Percentiles rank a stretch among this genome's conserved stretches.
Evolutionary conservation across 1,140 invertebrate species (phyloP).

Genomic region (Calycopis cecrops): DNA sequence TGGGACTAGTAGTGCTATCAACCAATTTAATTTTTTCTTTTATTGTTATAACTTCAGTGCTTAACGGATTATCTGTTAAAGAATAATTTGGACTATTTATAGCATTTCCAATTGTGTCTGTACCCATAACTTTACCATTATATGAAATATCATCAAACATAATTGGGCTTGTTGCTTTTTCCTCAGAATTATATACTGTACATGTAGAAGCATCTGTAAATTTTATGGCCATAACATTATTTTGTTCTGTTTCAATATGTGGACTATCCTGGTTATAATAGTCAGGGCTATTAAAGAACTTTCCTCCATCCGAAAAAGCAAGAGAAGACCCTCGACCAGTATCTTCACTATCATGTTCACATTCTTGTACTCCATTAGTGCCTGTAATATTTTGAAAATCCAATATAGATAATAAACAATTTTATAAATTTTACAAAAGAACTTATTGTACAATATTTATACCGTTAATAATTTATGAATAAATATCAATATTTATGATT

Average conservation of each 20-base stretch:
- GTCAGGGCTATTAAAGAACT: slow-evolving; percentile 50
- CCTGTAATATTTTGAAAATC: neutral
- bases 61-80: slow-evolving; percentile 27
- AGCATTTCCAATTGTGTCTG: slow-evolving; percentile 6
- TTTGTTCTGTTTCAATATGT: slow-evolving; percentile 16
- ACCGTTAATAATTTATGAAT: neutral
- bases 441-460: neutral
- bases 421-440: neutral
- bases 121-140: slow-evolving; percentile 11
- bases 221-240: slow-evolving; percentile 22
- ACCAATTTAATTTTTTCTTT: slow-evolving; percentile 29
- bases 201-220: slow-evolving; percentile 34
- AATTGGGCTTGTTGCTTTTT: slow-evolving; percentile 32
- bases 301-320: slow-evolving; percentile 53
- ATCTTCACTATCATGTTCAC: slow-evolving; percentile 49
- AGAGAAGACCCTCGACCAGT: slow-evolving; percentile 55
- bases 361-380: slow-evolving; percentile 3
- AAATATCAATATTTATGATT: neutral
- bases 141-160: slow-evolving; percentile 17
- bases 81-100: slow-evolving; percentile 19
- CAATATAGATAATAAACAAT: too few relatives aligned
- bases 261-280: slow-evolving; percentile 35
- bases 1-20: slow-evolving; percentile 30
- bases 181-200: slow-evolving; percentile 17
- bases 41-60: slow-evolving; percentile 29